phyloP scores from a whole-genome alignment of 2,113 vertebrate species.

The Xiphophorus hellerii region DNA sequence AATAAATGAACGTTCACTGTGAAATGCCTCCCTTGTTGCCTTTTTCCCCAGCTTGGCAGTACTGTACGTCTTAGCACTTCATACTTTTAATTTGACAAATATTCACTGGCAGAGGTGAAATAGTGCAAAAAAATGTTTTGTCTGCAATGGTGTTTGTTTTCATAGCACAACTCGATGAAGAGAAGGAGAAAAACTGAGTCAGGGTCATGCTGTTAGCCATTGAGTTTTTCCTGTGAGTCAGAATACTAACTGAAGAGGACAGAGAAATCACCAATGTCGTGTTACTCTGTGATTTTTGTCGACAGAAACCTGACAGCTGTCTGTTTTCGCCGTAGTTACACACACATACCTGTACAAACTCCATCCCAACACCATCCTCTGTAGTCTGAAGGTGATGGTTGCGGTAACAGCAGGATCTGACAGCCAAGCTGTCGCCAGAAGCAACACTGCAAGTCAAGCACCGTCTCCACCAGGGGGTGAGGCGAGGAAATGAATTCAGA shows the following conservation, averaged over 20 bases:
- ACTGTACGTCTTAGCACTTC: background rate
- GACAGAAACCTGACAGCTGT: constrained; percentile 8
- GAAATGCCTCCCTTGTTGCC: background rate
- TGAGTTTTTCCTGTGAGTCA: background rate
- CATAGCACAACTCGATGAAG: background rate
- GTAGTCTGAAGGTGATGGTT: constrained; percentile 24
- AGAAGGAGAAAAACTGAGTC: background rate
- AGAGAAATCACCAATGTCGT: background rate
- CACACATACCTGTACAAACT: constrained; percentile 2
- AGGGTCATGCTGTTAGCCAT: background rate
- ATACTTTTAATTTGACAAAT: background rate
- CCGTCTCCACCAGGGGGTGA: background rate
- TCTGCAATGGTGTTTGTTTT: background rate
- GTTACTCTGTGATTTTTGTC: background rate
- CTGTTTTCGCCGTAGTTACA: constrained; percentile 15
- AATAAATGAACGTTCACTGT: constrained; percentile 77
- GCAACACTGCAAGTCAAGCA: constrained; percentile 21
- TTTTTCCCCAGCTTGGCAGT: background rate
- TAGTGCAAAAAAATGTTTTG: background rate
- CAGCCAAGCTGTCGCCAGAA: constrained; percentile 15
- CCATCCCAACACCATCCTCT: constrained; percentile 1
- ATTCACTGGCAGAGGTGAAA: background rate
- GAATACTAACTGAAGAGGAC: background rate
- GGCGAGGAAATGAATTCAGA: background rate
- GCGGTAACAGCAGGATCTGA: constrained; percentile 22